These are phyloP conservation scores for Pachycephus smyrnensis DNA, from an alignment of 2,888 invertebrate genomes.

Conservation along the genomic window DNA sequence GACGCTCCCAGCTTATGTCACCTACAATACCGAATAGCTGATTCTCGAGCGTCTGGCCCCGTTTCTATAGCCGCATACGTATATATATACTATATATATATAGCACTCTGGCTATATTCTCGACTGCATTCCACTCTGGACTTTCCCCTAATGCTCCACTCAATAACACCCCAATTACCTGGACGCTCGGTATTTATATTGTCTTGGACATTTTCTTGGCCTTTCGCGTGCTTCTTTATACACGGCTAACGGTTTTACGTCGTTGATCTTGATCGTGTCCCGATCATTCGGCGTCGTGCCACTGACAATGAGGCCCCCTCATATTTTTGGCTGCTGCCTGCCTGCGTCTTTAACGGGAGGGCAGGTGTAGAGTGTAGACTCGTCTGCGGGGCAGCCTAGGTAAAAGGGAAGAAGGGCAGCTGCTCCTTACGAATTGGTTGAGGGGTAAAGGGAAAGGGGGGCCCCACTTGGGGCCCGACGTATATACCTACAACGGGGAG, in stretches of 20 bases:
- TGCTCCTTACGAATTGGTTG: slow-evolving; percentile 21
- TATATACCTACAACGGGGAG: neutral
- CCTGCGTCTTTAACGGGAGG: slow-evolving; percentile 33
- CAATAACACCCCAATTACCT: neutral
- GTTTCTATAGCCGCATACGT: neutral
- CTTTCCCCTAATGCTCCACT: neutral
- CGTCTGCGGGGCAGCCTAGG: neutral
- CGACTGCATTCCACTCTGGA: neutral
- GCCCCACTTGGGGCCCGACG: neutral
- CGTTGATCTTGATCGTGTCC: neutral
- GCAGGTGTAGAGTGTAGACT: slow-evolving; percentile 43
- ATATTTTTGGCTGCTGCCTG: slow-evolving; percentile 11
- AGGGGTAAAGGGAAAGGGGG: slow-evolving; percentile 4
- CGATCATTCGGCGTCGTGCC: neutral
- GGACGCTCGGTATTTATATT: neutral
- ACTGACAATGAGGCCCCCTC: neutral
- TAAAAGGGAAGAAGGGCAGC: slow-evolving; percentile 32
- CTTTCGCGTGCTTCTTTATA: neutral
- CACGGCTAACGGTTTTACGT: neutral
- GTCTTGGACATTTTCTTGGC: neutral
- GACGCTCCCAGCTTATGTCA: slow-evolving; percentile 56
- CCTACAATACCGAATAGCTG: slow-evolving; percentile 45
- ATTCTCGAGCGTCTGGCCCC: slow-evolving; percentile 4
- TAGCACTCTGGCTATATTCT: neutral
- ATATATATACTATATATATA: neutral